phyloP scores from a whole-genome alignment of 2,797 vertebrate genomes.

The Mastacembelus armatus region DNA sequence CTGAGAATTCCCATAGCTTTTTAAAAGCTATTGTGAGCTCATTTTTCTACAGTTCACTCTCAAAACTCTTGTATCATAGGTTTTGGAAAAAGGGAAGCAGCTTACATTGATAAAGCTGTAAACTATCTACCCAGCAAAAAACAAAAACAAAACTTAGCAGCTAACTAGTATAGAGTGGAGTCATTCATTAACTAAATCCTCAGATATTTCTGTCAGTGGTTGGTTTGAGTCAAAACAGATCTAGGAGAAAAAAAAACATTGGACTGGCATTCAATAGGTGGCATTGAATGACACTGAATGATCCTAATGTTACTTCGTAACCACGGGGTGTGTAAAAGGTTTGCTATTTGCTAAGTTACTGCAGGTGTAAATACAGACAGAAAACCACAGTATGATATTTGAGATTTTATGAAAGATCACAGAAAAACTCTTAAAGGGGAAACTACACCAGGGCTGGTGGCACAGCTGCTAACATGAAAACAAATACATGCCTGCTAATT shows the following conservation, averaged over 20 bases:
- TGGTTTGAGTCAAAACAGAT: not conserved
- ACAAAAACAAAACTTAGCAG: no score
- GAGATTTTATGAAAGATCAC: not conserved
- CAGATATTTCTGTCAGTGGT: not conserved
- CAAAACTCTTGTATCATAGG: not conserved
- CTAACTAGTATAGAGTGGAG: not conserved
- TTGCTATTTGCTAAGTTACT: not conserved
- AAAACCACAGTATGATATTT: conserved; percentile 15
- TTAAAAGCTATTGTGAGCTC: no score
- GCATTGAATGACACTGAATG: not conserved
- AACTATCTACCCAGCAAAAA: not conserved
- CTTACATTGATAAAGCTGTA: not conserved
- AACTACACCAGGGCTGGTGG: conserved; percentile 6
- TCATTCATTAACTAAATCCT: not conserved
- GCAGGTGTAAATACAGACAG: conserved; percentile 10
- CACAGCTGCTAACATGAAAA: conserved; percentile 11
- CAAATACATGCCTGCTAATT: not conserved
- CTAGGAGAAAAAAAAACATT: not conserved
- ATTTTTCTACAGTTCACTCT: not conserved
- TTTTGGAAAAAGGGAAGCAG: not conserved
- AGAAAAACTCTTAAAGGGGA: conserved; percentile 14
- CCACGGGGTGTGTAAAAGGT: not conserved
- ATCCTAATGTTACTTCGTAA: not conserved
- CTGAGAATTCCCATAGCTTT: no score
- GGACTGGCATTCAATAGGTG: not conserved